Evolutionary conservation across 2,888 invertebrate species (phyloP).

Genomic region (Camponotus fellah): DNA sequence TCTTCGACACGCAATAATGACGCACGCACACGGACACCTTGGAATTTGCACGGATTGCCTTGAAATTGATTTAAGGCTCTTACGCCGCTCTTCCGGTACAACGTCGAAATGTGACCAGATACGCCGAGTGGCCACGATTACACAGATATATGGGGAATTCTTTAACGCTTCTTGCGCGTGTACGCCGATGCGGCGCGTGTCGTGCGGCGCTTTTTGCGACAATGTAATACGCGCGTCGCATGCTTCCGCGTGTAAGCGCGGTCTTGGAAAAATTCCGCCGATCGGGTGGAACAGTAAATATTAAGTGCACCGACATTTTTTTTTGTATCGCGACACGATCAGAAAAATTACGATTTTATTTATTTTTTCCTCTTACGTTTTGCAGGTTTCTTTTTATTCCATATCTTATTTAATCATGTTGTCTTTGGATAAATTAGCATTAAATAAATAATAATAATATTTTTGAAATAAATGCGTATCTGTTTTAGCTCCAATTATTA

Average conservation of each 20-base stretch:
- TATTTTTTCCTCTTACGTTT: neutral
- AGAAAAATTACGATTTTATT: neutral
- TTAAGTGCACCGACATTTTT: neutral
- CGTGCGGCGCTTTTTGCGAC: conserved; percentile 41
- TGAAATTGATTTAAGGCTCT: conserved; percentile 35
- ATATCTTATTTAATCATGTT: neutral
- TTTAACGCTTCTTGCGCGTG: conserved; percentile 37
- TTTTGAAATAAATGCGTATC: too few species aligned
- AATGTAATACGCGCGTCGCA: conserved; percentile 12
- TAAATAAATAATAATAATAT: too few species aligned
- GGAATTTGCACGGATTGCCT: conserved; percentile 25
- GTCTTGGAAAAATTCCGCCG: conserved; percentile 4
- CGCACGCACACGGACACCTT: neutral
- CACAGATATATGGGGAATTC: conserved; percentile 26
- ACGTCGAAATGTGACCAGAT: conserved; percentile 50
- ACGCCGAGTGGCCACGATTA: conserved; percentile 25
- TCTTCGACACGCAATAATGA: conserved; percentile 25
- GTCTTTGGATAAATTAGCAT: too few species aligned
- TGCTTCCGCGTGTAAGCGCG: conserved; percentile 32
- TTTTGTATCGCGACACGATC: neutral
- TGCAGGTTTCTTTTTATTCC: neutral
- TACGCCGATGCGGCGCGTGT: conserved; percentile 46
- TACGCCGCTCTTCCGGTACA: conserved; percentile 49
- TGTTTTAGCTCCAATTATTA: neutral
- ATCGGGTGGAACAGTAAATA: neutral